Conservation (phyloP, 2,113 vertebrate genomes). For the Corythornis vintsioides region DNA sequence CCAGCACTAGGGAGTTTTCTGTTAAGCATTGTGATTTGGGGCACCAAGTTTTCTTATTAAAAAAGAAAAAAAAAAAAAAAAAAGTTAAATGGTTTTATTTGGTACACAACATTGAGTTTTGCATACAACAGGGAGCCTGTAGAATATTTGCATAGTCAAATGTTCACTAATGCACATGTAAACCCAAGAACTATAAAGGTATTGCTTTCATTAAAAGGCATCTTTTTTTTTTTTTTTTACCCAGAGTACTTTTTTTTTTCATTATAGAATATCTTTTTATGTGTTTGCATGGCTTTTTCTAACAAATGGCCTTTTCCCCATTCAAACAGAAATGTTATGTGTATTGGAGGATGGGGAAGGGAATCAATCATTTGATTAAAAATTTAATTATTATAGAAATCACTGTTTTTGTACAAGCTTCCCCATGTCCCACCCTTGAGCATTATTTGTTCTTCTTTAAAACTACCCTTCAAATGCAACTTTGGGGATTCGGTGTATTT, state of each 20-base stretch:
- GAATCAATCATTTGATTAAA: conserved; percentile 27
- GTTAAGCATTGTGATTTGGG: accelerated
- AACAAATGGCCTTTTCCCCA: background rate
- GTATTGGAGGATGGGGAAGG: background rate
- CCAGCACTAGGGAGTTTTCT: background rate
- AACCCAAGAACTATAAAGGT: background rate
- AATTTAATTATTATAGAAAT: conserved; percentile 44
- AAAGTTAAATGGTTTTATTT: background rate
- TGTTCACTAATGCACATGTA: background rate
- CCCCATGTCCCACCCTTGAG: background rate
- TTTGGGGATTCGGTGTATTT: conserved; percentile 32
- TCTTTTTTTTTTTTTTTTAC: background rate
- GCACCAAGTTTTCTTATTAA: background rate
- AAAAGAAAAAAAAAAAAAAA: background rate
- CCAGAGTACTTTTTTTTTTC: background rate
- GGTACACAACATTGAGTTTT: background rate
- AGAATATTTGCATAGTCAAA: background rate
- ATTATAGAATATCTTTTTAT: background rate
- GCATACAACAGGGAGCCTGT: accelerated
- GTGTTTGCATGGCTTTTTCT: accelerated
- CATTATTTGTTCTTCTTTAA: conserved; percentile 43
- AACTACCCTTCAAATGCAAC: conserved; percentile 7
- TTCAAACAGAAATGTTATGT: background rate
- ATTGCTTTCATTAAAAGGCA: background rate
- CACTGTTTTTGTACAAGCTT: background rate